phyloP scores from a whole-genome alignment of 2,113 vertebrate genomes.

The Heliornis fulica region DNA sequence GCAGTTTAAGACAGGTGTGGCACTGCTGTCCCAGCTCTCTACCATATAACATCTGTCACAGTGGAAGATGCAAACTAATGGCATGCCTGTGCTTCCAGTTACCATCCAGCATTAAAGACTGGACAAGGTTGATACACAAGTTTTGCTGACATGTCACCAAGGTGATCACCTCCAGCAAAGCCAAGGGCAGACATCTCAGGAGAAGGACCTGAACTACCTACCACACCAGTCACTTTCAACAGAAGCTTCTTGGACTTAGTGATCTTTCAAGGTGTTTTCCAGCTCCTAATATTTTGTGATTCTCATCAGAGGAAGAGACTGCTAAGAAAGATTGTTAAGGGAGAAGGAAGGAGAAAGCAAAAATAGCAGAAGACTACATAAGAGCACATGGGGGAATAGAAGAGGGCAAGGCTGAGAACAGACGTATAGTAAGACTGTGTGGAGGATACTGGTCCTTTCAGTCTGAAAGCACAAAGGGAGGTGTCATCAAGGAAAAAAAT shows the following conservation, averaged over 20 bases:
- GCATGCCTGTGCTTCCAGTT: rapidly evolving
- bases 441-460: not conserved
- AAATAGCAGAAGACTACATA: not conserved
- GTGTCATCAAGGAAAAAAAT: not conserved
- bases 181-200: not conserved
- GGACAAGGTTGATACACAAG: rapidly evolving
- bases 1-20: not conserved
- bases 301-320: not conserved
- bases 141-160: not conserved
- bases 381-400: not conserved
- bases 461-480: not conserved
- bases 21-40: not conserved
- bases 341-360: not conserved
- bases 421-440: not conserved
- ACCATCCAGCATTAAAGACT: rapidly evolving
- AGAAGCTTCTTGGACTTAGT: not conserved
- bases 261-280: too few species aligned
- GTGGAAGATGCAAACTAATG: not conserved
- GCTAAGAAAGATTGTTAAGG: not conserved
- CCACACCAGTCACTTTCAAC: not conserved
- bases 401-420: not conserved
- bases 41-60: rapidly evolving
- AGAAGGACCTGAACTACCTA: not conserved
- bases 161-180: not conserved
- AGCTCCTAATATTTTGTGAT: too few species aligned